Conservation (phyloP, 2,113 vertebrate genomes). For the Geococcyx californianus region DNA sequence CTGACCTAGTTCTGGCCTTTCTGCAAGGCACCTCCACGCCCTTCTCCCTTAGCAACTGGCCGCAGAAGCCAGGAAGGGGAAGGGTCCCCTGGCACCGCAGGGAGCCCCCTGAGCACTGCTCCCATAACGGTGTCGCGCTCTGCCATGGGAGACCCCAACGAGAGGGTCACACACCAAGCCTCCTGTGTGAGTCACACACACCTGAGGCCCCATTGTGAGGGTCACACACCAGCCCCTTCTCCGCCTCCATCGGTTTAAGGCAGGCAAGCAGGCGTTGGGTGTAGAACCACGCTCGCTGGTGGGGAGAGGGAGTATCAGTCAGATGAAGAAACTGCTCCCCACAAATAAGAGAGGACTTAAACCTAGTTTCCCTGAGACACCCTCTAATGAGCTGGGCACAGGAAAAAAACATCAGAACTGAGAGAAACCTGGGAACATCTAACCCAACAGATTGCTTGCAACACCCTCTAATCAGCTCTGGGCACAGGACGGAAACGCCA, state of each 20-base stretch:
- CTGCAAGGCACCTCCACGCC: background rate
- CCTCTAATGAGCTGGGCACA: background rate
- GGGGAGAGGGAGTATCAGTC: background rate
- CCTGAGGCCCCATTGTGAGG: background rate
- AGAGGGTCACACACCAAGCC: background rate
- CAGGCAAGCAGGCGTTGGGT: background rate
- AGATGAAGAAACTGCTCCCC: background rate
- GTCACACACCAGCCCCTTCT: background rate
- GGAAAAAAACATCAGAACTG: background rate
- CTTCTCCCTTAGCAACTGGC: background rate
- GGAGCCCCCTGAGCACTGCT: background rate
- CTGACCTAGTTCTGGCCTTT: slow-evolving; percentile 70
- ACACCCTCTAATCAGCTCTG: background rate
- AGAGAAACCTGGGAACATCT: background rate
- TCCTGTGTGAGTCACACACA: no score
- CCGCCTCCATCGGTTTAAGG: background rate
- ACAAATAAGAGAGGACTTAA: background rate
- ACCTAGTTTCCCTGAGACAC: background rate
- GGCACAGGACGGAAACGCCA: background rate
- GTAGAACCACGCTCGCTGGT: background rate
- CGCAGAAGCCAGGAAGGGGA: background rate
- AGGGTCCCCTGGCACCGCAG: no score
- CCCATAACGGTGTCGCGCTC: background rate
- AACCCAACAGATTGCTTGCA: background rate
- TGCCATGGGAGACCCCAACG: background rate